Evolutionary conservation across 2,888 invertebrate species (phyloP).

Genomic region (Eupithecia subfuscata): DNA sequence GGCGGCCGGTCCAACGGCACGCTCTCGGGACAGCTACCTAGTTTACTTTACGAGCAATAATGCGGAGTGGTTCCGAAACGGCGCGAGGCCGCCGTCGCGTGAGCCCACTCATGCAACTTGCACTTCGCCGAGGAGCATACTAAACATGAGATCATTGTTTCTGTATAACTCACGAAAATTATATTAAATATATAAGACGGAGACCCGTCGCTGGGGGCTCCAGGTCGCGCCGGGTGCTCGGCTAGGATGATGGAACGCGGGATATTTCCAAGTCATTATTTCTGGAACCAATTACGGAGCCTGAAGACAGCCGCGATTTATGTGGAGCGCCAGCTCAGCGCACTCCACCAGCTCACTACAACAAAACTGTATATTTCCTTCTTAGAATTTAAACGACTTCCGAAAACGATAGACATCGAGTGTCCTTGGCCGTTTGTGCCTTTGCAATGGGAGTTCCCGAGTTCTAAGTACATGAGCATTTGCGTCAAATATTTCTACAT

Average conservation of each 20-base stretch:
- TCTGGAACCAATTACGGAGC: conserved; percentile 40
- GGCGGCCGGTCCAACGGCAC: neutral
- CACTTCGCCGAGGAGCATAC: neutral
- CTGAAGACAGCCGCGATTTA: conserved; percentile 32
- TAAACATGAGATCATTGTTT: neutral
- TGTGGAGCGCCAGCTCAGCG: conserved; percentile 15
- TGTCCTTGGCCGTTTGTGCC: neutral
- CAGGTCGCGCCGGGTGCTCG: neutral
- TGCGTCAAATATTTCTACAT: neutral
- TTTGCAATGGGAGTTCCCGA: neutral
- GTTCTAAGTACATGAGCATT: neutral
- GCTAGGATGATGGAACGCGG: neutral
- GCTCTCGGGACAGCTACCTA: neutral
- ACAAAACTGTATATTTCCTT: neutral
- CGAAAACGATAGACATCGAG: neutral
- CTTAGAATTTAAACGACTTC: neutral
- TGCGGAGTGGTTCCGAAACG: neutral
- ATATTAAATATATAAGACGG: too few species aligned
- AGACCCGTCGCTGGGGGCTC: neutral
- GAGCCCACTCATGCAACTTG: neutral
- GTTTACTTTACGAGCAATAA: neutral
- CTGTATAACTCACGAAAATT: neutral
- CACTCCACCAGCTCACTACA: neutral
- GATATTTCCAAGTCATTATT: conserved; percentile 35
- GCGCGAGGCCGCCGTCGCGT: neutral